Base-by-base conservation (phyloP, 2,113 vertebrate species). In the Catharus fuscescens region DNA sequence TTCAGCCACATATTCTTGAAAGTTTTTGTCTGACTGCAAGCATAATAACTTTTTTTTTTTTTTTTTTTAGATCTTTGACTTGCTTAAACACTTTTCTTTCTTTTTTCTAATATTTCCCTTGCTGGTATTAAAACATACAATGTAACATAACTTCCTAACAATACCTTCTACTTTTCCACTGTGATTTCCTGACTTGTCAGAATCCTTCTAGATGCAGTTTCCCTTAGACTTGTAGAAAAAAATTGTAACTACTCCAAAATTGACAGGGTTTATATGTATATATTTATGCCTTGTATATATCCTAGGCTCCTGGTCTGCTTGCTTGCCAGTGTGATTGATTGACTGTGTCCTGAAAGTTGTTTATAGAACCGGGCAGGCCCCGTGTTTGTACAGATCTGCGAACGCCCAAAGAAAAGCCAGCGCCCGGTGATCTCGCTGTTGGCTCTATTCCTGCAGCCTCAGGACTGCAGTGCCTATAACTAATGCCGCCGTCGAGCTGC, bases 261-360 rank as follows among this genome's bases (percentile, higher is more conserved):
- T 82, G 84, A 89, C 83, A 82, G 38, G 45, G 67, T 92, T 94
- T 87, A 16, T 79, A 29, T 50, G 42, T 70, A 48, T 78, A 17
- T 86, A 66, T 94, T 93, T 82, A 91, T 87, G 57, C 59, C 66
- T 62, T 79, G 91, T 72, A n/a, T 87, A 76, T 87, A 77, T 10
- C 52, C 66, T 72, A 45, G 89, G 73, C 72, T 95, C 77, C 94
- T 71, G 50, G 32, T 57, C 66, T 90, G 70, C 66, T 23, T 47
- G 52, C 90, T 48, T 67, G 92, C 70, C 48, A 13, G 21, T 8
- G 1, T 72, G 85, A 96, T 61, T 67, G 90, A 94, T 87, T 48
- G 90, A 56, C 92, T 79, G 74, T 17, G 4, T 18, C 62, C 79
- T 9, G 4, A 72, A 47, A 61, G 60, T n/a, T 77, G 84, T 91